Base-by-base conservation (phyloP, 2,113 vertebrate genomes). In the Ondatra zibethicus region DNA sequence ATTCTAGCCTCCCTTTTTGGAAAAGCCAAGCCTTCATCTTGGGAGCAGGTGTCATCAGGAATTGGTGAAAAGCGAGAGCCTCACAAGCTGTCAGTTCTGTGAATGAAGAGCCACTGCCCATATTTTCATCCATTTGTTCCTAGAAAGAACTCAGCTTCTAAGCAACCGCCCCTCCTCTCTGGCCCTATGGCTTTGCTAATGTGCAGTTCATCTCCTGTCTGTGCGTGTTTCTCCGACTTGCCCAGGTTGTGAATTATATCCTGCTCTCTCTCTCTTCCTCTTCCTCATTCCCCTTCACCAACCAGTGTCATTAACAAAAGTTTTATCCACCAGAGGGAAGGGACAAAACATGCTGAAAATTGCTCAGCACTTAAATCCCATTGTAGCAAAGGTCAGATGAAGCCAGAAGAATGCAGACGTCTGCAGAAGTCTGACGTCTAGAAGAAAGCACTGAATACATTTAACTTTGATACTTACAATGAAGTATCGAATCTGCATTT, bases 381-480 rank as follows among this genome's bases (percentile, higher is more conserved):
- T 70, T 84, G 68, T 78, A 88, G 45, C 42, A 82, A 80, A 95
- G 42, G 29, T 65, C 80, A 58, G 55, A 80, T 31, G 58, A 4
- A 2, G 39, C 4, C 61, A 89, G 42, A 73, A 72, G 63, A 27
- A 17, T 25, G 16, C 61, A 96, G 31, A 39, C 7, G 8, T 58
- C 19, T 58, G 58, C 58, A 58, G 58, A 33, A 89, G 52, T 21
- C 73, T 89, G 50, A 27, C 3, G 0, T 85, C 42, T 84, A 21
- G 27, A 61, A 94, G 63, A 63, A 42, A n/a, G 45, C 21, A n/a
- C 21, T 25, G 39, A 63, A 7, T 65, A 73, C 3, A 12, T 33
- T 47, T 77, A 52, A 88, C 27, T 47, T 75, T 16, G 81, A 50
- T 21, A 29, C 58, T 96, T 90, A 93, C 93, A 52, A 92, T 68